These are phyloP conservation scores for Leptinotarsa juncta DNA, from an alignment of 2,888 invertebrate species.

Conservation along the genomic window DNA sequence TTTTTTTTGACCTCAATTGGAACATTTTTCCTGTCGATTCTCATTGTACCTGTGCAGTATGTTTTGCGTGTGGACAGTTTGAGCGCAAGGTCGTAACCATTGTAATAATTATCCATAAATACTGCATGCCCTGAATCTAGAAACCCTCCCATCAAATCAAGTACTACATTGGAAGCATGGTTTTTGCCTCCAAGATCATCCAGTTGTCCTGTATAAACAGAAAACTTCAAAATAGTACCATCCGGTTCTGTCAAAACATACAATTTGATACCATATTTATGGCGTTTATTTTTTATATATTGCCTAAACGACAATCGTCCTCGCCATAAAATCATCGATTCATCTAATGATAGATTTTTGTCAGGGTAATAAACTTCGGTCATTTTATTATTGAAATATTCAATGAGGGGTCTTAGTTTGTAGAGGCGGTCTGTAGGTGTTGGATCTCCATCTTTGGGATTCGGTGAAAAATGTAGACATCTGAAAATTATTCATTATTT, in stretches of 20 bases:
- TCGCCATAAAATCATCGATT: slow-evolving; percentile 47
- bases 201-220: too few relatives aligned
- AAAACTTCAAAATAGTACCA: too few relatives aligned
- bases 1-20: slow-evolving; percentile 24
- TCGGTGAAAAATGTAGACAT: slow-evolving; percentile 34
- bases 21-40: slow-evolving; percentile 46
- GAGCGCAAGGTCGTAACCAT: slow-evolving; percentile 31
- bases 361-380: slow-evolving; percentile 43
- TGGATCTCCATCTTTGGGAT: slow-evolving; percentile 24
- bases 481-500: slow-evolving; percentile 33
- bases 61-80: slow-evolving; percentile 42
- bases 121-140: too few relatives aligned
- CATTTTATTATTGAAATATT: slow-evolving; percentile 54
- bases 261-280: too few relatives aligned
- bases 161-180: too few relatives aligned
- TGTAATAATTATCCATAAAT: too few relatives aligned
- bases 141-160: too few relatives aligned
- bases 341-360: slow-evolving; percentile 44
- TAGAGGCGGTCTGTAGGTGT: too few relatives aligned
- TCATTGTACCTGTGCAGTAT: slow-evolving; percentile 61
- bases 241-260: too few relatives aligned
- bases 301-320: slow-evolving; percentile 46
- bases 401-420: slow-evolving; percentile 46
- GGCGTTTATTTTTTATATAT: too few relatives aligned
- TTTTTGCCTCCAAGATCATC: too few relatives aligned